phyloP scores from a whole-genome alignment of 2,888 invertebrate genomes.

The Ephialtes manifestator region DNA sequence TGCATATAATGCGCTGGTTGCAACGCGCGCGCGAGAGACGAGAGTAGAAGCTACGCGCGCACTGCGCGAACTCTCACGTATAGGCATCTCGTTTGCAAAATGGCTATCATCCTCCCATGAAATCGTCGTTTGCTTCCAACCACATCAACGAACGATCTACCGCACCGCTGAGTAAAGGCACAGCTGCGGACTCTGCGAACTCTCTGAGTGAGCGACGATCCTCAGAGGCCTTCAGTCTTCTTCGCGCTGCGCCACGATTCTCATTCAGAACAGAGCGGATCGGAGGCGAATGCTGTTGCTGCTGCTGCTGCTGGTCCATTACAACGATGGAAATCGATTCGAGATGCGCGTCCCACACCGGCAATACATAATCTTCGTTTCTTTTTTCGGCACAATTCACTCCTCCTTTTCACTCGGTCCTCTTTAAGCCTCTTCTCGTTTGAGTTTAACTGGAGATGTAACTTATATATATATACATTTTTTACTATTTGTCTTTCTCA shows the following conservation, averaged over 20 bases:
- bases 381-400: slow-evolving; percentile 10
- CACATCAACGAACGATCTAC: slow-evolving; percentile 57
- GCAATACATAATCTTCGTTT: slow-evolving; percentile 23
- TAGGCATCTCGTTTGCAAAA: slow-evolving; percentile 69
- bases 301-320: slow-evolving; percentile 49
- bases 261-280: slow-evolving; percentile 47
- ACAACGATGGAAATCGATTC: slow-evolving; percentile 63
- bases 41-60: slow-evolving; percentile 30
- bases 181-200: slow-evolving; percentile 31
- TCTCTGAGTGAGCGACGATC: slow-evolving; percentile 10
- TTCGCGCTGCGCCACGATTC: slow-evolving; percentile 35
- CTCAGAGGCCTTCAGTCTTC: slow-evolving; percentile 7
- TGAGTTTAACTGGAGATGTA: neutral
- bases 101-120: slow-evolving; percentile 70
- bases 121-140: slow-evolving; percentile 66
- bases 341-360: slow-evolving; percentile 54
- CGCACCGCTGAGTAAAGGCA: slow-evolving; percentile 34
- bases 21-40: slow-evolving; percentile 18
- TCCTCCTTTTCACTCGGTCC: slow-evolving; percentile 18
- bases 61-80: slow-evolving; percentile 45
- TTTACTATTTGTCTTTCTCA: neutral
- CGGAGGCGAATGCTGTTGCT: slow-evolving; percentile 51
- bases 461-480: neutral
- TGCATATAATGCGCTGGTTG: slow-evolving; percentile 22
- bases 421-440: neutral